These are phyloP conservation scores for Anarsia innoxiella DNA, from an alignment of 2,888 invertebrate species.

Conservation along the genomic window DNA sequence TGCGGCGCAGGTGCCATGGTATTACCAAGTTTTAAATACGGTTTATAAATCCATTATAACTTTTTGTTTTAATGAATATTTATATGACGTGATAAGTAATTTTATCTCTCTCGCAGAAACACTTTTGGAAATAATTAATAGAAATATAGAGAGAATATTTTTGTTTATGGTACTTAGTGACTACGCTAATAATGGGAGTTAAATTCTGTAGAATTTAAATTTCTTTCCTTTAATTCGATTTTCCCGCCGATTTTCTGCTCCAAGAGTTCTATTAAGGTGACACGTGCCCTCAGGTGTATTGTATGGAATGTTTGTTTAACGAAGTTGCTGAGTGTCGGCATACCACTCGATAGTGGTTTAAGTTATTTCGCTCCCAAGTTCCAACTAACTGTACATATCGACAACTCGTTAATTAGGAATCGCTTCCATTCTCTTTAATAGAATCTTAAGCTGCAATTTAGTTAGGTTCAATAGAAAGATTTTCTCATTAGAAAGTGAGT, in stretches of 20 bases:
- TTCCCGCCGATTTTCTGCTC: too few species aligned
- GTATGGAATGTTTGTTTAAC: slow-evolving; percentile 1
- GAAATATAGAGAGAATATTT: too few species aligned
- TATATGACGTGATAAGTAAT: slow-evolving; percentile 23
- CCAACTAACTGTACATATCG: slow-evolving; percentile 20
- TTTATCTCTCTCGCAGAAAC: too few species aligned
- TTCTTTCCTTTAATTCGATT: too few species aligned
- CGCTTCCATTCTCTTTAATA: slow-evolving; percentile 24
- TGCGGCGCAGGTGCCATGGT: slow-evolving; percentile 40
- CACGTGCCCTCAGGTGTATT: not conserved
- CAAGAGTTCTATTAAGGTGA: too few species aligned
- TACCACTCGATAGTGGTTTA: slow-evolving; percentile 10
- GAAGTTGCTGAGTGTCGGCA: slow-evolving; percentile 2
- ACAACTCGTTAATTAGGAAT: slow-evolving; percentile 23
- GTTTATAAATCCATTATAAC: slow-evolving; percentile 53
- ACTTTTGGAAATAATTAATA: too few species aligned
- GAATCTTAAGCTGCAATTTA: slow-evolving; percentile 19
- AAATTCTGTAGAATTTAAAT: too few species aligned
- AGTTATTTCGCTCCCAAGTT: slow-evolving; percentile 20
- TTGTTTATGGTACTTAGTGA: too few species aligned
- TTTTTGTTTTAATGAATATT: slow-evolving; percentile 51
- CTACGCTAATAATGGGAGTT: too few species aligned
- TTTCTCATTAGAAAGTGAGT: too few species aligned
- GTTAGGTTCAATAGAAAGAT: too few species aligned
- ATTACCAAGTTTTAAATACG: slow-evolving; percentile 43